Evolutionary conservation across 2,888 invertebrate species (phyloP), one percentile per base, ranked within the genome.

Genomic region (Ophion ventricosus): DNA sequence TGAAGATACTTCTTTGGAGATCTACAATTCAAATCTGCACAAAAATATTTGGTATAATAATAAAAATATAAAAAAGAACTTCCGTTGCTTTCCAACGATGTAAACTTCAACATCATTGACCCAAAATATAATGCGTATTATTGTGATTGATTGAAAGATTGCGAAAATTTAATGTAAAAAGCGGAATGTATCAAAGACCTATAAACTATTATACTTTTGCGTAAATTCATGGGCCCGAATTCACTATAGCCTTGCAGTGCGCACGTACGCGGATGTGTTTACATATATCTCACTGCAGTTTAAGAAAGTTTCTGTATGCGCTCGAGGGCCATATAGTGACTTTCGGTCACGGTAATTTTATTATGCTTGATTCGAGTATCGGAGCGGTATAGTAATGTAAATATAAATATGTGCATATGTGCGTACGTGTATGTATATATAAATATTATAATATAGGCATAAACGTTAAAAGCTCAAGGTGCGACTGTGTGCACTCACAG

Each of bases 361-460:
- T 56, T 66, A 86, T 88, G 87, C 86, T 85, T 84, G 86, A 84
- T 80, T 83, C 54, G 17, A 69, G 49, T 25, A 17, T 26, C 54
- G 10, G 43, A 40, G 40, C 29, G 20, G 43, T 40, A 23, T 23
- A 20, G 23, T 23, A 59, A 57, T 72, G 14, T 59, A 59, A 35
- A 73, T 26, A 61, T 70, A 67, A 20, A 77, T 59, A 77, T n/a
- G n/a, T n/a, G n/a, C n/a, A n/a, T n/a, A n/a, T n/a, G n/a, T n/a
- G 25, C 17, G 43, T 26, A n/a, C 35, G 26, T 64, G 26, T 29
- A 49, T 35, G n/a, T 35, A 23, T 54, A 75, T 64, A 64, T 83
- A 70, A 49, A 77, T 72, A 67, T 61, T 61, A 61, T 59, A 78
- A 56, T 57, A 43, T 40, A 40, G n/a, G 66, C 56, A 56, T 25